Base-by-base conservation (phyloP, 2,888 invertebrate genomes). In the Agrotis puta region DNA sequence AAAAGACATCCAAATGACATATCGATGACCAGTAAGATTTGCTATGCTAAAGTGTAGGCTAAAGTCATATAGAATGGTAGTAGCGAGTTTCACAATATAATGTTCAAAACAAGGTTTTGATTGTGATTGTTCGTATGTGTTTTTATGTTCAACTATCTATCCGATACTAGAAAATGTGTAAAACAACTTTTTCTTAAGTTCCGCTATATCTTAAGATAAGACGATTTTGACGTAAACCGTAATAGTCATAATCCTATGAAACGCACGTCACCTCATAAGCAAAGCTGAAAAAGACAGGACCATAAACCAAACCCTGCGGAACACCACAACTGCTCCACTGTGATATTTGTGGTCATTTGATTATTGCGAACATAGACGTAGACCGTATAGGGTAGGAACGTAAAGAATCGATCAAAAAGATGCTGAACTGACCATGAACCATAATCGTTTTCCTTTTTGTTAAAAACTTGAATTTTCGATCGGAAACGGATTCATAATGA, bases 91-190 rank as follows among this genome's bases (percentile, higher is more conserved):
- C 24, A 18, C 56, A 71, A 71, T 39, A 39, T 3, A 20, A 20
- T 50, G 20, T 69, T 51, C 22, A 20, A 33, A 47, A 47, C 47
- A n/a, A n/a, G 33, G 18, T 45, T 57, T 70, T 33, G 13, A 22
- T 70, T 33, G 13, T n/a, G n/a, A 47, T 22, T 45, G n/a, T 51
- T 27, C 27, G 27, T 27, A 27, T 27, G 27, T 27, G n/a, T 39
- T 22, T 45, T n/a, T 51, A 50, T 59, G 27, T 57, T 58, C 7
- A 51, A 64, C 61, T 71, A 70, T 53, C 53, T 39, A 64, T 16
- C n/a, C 18, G 14, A 16, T 48, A 64, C 65, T 75, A 54, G 47
- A 53, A 39, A 74, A 64, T n/a, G n/a, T n/a, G n/a, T n/a, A n/a
- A n/a, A n/a, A n/a, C n/a, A n/a, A n/a, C n/a, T n/a, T n/a, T n/a